These are phyloP conservation scores for Cephus cinctus DNA, from an alignment of 1,140 invertebrate genomes.

Conservation along the genomic window DNA sequence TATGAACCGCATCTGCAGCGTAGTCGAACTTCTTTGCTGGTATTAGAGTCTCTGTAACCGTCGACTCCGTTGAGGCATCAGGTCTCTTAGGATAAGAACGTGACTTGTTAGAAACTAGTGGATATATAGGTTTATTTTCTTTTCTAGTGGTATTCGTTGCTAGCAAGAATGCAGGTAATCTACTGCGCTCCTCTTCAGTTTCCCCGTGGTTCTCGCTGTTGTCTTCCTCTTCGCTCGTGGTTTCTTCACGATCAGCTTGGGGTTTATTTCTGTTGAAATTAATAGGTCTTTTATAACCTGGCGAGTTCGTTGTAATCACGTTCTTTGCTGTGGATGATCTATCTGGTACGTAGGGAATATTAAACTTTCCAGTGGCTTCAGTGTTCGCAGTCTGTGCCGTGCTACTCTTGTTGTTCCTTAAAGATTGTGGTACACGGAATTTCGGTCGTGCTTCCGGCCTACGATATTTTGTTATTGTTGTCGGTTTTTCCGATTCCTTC, in stretches of 20 bases:
- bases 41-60: constrained; percentile 45
- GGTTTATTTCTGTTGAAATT: too few species aligned
- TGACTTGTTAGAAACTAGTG: too few species aligned
- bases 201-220: not conserved
- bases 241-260: too few species aligned
- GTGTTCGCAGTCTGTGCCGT: too few species aligned
- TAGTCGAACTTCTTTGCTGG: constrained; percentile 51
- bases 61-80: constrained; percentile 31
- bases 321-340: constrained; percentile 24
- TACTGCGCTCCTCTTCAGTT: not conserved
- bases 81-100: constrained; percentile 21
- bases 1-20: constrained; percentile 41
- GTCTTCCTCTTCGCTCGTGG: not conserved
- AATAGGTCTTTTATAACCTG: constrained; percentile 11
- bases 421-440: constrained; percentile 16
- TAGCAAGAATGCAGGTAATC: not conserved
- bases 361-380: too few species aligned
- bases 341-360: too few species aligned
- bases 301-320: constrained; percentile 5
- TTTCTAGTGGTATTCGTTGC: not conserved
- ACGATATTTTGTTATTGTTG: constrained; percentile 1
- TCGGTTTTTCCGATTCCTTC: not conserved
- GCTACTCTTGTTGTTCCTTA: constrained; percentile 26
- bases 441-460: constrained; percentile 12
- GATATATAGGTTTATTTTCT: not conserved